These are phyloP conservation scores for Acrocephalus kingi DNA, from an alignment of 2,113 vertebrate genomes.

Conservation along the genomic window DNA sequence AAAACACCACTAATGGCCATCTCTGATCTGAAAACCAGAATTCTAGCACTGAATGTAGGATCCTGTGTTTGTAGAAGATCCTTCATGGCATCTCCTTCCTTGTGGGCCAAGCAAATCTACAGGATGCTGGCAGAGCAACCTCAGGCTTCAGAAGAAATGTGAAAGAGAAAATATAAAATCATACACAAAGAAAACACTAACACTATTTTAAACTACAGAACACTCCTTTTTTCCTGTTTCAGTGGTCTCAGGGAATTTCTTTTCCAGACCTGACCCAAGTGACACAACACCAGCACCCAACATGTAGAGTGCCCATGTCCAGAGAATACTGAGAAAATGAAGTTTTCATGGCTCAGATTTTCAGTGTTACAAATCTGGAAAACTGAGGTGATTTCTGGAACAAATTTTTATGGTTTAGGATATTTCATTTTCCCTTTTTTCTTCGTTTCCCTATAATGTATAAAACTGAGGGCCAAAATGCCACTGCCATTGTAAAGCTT, in stretches of 20 bases:
- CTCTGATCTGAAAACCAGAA: not conserved
- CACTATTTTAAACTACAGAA: not conserved
- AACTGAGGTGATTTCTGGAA: not conserved
- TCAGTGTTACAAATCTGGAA: not conserved
- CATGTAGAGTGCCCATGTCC: not conserved
- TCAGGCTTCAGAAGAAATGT: not conserved
- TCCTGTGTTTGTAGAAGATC: not conserved
- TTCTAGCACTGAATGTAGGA: not conserved
- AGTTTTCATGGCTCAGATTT: not conserved
- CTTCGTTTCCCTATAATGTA: not conserved
- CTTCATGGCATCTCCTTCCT: not conserved
- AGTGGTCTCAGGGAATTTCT: not conserved
- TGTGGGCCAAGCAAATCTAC: not conserved
- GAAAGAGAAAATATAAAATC: not conserved
- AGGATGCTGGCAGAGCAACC: not conserved
- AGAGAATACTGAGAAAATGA: fast-evolving
- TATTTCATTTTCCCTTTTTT: not conserved
- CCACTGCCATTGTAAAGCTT: not conserved
- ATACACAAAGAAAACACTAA: not conserved
- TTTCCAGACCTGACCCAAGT: not conserved
- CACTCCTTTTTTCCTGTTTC: not conserved
- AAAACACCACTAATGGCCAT: not conserved
- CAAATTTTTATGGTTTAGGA: not conserved
- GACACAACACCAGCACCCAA: not conserved
- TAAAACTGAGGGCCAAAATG: not conserved